Percentiles rank a stretch among this genome's conserved stretches.
Conservation (phyloP, 64 coral and sea anemone genomes). For the Hydrozoanthus tunicans region DNA sequence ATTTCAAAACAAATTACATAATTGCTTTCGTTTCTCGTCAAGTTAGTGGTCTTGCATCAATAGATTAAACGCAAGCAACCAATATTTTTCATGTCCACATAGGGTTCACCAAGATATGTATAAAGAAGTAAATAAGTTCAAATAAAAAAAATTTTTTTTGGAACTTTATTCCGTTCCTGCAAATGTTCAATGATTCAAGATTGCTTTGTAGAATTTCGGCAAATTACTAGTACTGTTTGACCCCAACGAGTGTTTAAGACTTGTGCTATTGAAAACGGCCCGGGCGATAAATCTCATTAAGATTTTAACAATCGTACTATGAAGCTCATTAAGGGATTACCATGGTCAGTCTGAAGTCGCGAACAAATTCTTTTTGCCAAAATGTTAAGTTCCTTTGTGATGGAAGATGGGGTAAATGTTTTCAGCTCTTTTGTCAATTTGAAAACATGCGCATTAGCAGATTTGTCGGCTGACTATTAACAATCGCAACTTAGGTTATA, state of each 20-base stretch:
- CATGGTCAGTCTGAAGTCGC: not conserved
- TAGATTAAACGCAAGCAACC: too few relatives aligned
- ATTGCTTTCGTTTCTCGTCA: too few relatives aligned
- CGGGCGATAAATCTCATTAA: not conserved
- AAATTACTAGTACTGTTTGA: not conserved
- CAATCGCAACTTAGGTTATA: not conserved
- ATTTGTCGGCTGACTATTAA: too few relatives aligned
- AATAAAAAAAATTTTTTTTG: too few relatives aligned
- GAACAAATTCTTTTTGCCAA: not conserved
- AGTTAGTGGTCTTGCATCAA: too few relatives aligned
- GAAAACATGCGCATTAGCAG: not conserved
- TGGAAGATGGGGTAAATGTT: not conserved
- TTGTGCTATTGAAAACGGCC: not conserved
- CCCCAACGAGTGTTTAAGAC: not conserved
- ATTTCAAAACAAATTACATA: too few relatives aligned
- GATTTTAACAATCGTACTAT: not conserved
- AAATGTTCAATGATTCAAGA: too few relatives aligned
- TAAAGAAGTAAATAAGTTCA: too few relatives aligned
- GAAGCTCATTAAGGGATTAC: not conserved
- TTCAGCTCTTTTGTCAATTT: not conserved
- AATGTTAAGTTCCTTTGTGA: not conserved
- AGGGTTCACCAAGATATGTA: too few relatives aligned
- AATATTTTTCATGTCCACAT: too few relatives aligned
- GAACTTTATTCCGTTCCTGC: too few relatives aligned
- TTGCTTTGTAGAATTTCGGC: too few relatives aligned